phyloP scores from a whole-genome alignment of 2,888 invertebrate genomes.

The Drosophila helvetica region DNA sequence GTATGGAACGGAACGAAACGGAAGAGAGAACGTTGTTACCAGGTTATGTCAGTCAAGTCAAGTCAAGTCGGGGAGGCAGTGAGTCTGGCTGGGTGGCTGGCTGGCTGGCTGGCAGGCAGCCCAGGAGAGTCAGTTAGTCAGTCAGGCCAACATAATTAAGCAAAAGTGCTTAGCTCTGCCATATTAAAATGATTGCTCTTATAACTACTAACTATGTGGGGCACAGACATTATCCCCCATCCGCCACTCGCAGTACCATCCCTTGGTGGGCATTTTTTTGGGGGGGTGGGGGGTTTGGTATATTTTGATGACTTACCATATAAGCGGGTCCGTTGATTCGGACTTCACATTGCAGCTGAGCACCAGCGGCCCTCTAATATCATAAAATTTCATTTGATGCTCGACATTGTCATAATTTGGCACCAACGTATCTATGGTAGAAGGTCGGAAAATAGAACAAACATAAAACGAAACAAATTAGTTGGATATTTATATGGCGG shows the following conservation, averaged over 20 bases:
- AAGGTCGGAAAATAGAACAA: constrained; percentile 40
- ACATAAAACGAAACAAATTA: constrained; percentile 35
- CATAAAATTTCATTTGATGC: constrained; percentile 80
- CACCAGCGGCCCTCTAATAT: constrained; percentile 81
- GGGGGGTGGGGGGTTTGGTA: not conserved
- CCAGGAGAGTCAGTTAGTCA: constrained; percentile 31
- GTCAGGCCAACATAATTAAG: constrained; percentile 71
- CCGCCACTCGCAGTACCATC: constrained; percentile 4
- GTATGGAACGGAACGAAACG: constrained; percentile 16
- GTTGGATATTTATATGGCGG: constrained; percentile 18
- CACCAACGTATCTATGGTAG: constrained; percentile 81
- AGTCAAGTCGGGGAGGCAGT: too few species aligned
- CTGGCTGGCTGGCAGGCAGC: not conserved
- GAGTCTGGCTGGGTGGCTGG: not conserved
- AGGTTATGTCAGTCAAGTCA: constrained; percentile 68
- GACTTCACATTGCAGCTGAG: constrained; percentile 82
- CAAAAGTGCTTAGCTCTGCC: constrained; percentile 76
- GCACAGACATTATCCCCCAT: constrained; percentile 14
- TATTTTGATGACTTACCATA: constrained; percentile 64
- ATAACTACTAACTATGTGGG: constrained; percentile 70
- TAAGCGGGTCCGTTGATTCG: constrained; percentile 49
- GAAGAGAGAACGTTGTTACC: constrained; percentile 15
- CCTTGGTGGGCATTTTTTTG: constrained; percentile 18
- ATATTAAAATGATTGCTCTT: constrained; percentile 77
- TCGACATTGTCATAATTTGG: constrained; percentile 82